Conservation (phyloP, 2,888 invertebrate species). For the Tridacna gigas region DNA sequence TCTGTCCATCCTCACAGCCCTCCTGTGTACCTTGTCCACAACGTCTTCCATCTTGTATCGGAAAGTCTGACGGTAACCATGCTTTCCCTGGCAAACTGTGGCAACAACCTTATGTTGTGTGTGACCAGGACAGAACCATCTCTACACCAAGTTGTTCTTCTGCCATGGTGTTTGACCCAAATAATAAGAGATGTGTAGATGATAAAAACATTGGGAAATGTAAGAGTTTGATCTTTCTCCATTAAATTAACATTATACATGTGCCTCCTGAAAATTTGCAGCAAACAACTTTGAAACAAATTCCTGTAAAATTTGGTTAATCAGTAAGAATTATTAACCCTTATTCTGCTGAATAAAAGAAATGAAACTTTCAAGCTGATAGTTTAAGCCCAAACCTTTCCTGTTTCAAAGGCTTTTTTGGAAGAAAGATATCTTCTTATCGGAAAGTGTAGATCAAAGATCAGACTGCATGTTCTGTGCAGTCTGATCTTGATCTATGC, state of each 20-base stretch:
- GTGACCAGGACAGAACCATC: slow-evolving; percentile 55
- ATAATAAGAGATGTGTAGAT: slow-evolving; percentile 49
- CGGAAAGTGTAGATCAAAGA: no score
- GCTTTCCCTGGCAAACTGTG: slow-evolving; percentile 39
- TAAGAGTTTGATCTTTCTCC: neutral
- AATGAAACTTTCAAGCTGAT: no score
- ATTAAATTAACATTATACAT: neutral
- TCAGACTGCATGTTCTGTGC: no score
- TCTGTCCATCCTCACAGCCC: slow-evolving; percentile 41
- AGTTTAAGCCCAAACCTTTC: no score
- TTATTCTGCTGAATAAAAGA: no score
- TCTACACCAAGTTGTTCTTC: slow-evolving; percentile 32
- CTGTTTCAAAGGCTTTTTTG: no score
- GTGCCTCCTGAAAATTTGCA: no score
- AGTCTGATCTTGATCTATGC: no score
- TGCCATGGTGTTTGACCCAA: slow-evolving; percentile 52
- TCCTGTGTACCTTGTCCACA: slow-evolving; percentile 60
- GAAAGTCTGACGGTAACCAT: slow-evolving; percentile 59
- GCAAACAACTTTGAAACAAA: no score
- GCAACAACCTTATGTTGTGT: slow-evolving; percentile 58
- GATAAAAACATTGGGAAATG: slow-evolving; percentile 43
- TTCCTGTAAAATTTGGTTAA: no score
- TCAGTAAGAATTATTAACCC: no score
- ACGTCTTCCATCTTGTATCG: slow-evolving; percentile 60
- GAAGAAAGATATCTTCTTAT: no score